Evolutionary conservation across 2,888 invertebrate species (phyloP), one percentile per base, ranked within the genome.

Genomic region (Xylota segnis): DNA sequence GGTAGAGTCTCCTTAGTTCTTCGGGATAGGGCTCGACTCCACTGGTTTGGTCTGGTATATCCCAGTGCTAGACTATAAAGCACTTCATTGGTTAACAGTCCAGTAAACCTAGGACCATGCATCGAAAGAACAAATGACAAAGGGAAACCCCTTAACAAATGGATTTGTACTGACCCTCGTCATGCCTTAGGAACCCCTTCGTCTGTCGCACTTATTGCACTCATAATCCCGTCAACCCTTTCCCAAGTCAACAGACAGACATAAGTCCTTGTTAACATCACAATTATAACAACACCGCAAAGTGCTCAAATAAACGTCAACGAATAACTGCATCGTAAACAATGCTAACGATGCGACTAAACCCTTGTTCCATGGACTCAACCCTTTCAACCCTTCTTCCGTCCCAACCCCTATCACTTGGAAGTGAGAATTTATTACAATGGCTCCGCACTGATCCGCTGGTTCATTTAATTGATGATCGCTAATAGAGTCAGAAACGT

Each of bases 251-350:
- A 27, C n/a, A n/a, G n/a, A n/a, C n/a, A n/a, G n/a, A n/a, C 12
- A 52, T 61, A 9, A 40, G 9, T 10, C n/a, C 27, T 63, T 70
- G 68, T 78, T 40, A 78, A 78, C 83, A 83, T 68, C 56, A 63
- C 63, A 72, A 79, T 70, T 32, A 75, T 74, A 63, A 74, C 68
- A 50, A 71, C 65, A 76, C 84, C 84, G 43, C 84, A 76, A 66
- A 81, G 40, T 58, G 66, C 34, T 18, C 72, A 61, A 56, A 82
- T 72, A 68, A 50, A 82, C 70, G 58, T 65, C 75, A 71, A 76
- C 47, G 29, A 32, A 66, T 81, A 86, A 86, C 76, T 81, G 81
- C 54, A 81, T 76, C 52, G 65, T 86, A 76, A 86, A 82, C 68
- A 76, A 76, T 61, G 76, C 47, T 65, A 65, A 40, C 50, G 34